Percentiles rank a stretch among this genome's conserved stretches.
These are phyloP conservation scores for Philonicus albiceps DNA, from an alignment of 2,888 invertebrate genomes.

Conservation along the genomic window DNA sequence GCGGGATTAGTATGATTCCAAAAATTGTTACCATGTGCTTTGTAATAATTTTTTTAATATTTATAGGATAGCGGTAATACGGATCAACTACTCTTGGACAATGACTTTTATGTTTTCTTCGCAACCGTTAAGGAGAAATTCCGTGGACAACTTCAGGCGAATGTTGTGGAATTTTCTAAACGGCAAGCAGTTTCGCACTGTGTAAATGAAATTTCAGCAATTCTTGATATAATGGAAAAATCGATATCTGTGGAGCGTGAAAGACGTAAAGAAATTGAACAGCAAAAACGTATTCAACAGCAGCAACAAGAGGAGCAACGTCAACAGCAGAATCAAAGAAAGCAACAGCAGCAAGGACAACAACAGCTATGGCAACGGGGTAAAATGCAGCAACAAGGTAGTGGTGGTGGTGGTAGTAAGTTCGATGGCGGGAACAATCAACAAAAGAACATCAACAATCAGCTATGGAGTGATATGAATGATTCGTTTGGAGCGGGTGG, in stretches of 20 bases:
- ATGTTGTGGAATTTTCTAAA: constrained; percentile 43
- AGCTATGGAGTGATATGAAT: background rate
- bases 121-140: constrained; percentile 46
- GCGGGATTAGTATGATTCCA: background rate
- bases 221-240: constrained; percentile 14
- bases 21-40: background rate
- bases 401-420: background rate
- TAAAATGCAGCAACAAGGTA: background rate
- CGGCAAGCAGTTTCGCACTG: constrained; percentile 29
- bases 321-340: background rate
- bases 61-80: constrained; percentile 45
- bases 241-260: background rate
- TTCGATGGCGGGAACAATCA: background rate
- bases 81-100: constrained; percentile 45
- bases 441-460: background rate
- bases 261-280: background rate
- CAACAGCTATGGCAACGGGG: background rate
- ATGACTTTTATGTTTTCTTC: constrained; percentile 47
- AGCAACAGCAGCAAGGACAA: background rate
- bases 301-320: background rate
- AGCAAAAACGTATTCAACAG: background rate
- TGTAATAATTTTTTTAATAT: background rate
- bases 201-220: constrained; percentile 1
- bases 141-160: constrained; percentile 45
- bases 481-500: background rate